A percentile compares a stretch with the other conserved stretches of the same genome.
Evolutionary conservation across 2,113 vertebrate species (phyloP).

Genomic region (Miniopterus natalensis): DNA sequence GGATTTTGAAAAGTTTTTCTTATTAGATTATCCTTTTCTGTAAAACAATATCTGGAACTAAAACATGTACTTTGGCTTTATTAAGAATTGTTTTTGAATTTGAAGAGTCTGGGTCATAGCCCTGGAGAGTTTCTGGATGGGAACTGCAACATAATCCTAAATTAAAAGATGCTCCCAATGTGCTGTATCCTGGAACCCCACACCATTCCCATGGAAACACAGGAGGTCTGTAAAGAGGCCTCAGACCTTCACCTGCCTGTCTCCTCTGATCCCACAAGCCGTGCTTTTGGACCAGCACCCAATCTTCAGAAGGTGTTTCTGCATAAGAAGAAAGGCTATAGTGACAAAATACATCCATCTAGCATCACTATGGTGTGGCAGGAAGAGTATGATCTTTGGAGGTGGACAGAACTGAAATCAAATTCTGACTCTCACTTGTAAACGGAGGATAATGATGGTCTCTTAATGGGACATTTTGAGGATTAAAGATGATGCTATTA

Average conservation of each 20-base stretch:
- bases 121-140: background rate
- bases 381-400: background rate
- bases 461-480: background rate
- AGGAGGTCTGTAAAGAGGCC: background rate
- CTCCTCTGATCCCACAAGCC: background rate
- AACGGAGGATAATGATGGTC: background rate
- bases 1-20: slow-evolving; percentile 20
- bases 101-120: background rate
- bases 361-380: background rate
- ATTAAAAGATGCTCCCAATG: background rate
- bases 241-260: background rate
- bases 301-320: background rate
- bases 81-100: slow-evolving; percentile 18
- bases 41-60: slow-evolving; percentile 10
- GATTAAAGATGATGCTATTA: slow-evolving; percentile 16
- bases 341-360: background rate
- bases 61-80: slow-evolving; percentile 24
- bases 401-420: background rate
- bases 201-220: rapidly evolving
- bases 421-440: slow-evolving; percentile 14
- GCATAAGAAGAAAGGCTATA: background rate
- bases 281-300: background rate
- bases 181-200: background rate
- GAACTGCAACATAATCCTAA: background rate
- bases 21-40: slow-evolving; percentile 42